Base-by-base conservation (phyloP, 2,888 invertebrate species). In the Thereva nobilitata region DNA sequence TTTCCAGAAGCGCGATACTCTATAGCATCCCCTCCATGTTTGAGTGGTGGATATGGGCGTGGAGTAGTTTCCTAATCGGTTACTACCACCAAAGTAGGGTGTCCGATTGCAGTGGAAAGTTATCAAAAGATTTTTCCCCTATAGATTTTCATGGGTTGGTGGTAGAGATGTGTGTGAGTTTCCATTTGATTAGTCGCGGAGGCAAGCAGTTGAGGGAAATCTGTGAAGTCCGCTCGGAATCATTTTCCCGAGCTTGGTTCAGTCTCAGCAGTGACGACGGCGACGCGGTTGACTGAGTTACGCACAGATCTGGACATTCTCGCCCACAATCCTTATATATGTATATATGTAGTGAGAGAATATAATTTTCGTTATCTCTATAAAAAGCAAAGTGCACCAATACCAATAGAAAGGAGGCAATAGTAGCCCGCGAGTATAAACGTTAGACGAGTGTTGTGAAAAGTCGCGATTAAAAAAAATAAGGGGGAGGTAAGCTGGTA, bases 241-340 rank as follows among this genome's bases (percentile, higher is more conserved):
- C 57, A 59, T 59, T 59, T 59, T 23, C 23, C 47, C 57, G 47
- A 47, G 47, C 47, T 59, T 59, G 45, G 57, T 59, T 59, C 57
- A 59, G 57, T 59, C 47, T 44, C 6, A 45, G 47, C 57, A 59
- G 57, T 59, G 57, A 47, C 47, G 57, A 59, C 57, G 57, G 57
- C 57, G 57, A 59, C 57, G 45, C 57, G 57, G 57, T 59, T 59
- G 57, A 59, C 57, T 59, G 57, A 59, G 47, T 47, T 47, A 59
- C 57, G 57, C n/a, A 37, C 5, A 50, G 23, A 47, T 23, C 50
- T 50, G 9, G 47, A 59, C 47, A 34, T 57, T 40, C 9, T 37
- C 37, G 57, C 35, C 45, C 8, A n/a, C 57, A 47, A 9, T 23
- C 12, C 4, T 34, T 37, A 34, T 59, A n/a, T n/a, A n/a, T n/a